Conservation (phyloP, 2,888 invertebrate species). For the Nowickia ferox region DNA sequence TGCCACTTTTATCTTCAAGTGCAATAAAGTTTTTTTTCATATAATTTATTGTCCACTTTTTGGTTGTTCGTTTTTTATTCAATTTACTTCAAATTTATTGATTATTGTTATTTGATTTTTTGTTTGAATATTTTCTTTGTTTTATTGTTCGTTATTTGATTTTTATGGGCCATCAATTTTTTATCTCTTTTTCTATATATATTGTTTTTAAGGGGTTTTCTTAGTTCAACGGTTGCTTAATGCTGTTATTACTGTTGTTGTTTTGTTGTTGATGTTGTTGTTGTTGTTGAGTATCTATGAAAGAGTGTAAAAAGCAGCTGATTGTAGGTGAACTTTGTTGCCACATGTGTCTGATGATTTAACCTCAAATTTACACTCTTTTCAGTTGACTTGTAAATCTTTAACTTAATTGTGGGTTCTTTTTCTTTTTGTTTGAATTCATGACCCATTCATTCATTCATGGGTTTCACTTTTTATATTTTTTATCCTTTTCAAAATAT, state of each 20-base stretch:
- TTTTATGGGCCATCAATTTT: conserved; percentile 66
- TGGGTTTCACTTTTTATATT: not conserved
- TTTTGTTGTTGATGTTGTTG: conserved; percentile 7
- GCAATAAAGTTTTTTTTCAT: conserved; percentile 3
- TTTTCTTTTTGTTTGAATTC: conserved; percentile 9
- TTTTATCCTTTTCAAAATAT: conserved; percentile 7
- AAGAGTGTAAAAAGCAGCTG: not conserved
- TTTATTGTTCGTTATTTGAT: conserved; percentile 49
- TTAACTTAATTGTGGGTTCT: conserved; percentile 28
- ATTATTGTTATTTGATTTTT: conserved; percentile 53
- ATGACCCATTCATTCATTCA: not conserved
- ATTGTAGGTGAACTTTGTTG: conserved; percentile 69
- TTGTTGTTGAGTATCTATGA: not conserved
- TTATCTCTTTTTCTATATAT: not conserved
- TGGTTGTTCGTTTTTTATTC: conserved; percentile 32
- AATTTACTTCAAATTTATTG: conserved; percentile 50
- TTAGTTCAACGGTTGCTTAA: conserved; percentile 9
- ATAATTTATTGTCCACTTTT: conserved; percentile 29
- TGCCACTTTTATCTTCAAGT: not conserved
- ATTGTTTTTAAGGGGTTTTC: not conserved
- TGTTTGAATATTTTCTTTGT: conserved; percentile 2
- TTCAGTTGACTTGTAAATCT: conserved; percentile 76
- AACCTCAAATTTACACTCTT: conserved; percentile 72
- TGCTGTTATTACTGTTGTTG: conserved; percentile 24
- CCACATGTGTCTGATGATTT: conserved; percentile 74